Conservation (phyloP, 2,113 vertebrate species). For the Sorex araneus region DNA sequence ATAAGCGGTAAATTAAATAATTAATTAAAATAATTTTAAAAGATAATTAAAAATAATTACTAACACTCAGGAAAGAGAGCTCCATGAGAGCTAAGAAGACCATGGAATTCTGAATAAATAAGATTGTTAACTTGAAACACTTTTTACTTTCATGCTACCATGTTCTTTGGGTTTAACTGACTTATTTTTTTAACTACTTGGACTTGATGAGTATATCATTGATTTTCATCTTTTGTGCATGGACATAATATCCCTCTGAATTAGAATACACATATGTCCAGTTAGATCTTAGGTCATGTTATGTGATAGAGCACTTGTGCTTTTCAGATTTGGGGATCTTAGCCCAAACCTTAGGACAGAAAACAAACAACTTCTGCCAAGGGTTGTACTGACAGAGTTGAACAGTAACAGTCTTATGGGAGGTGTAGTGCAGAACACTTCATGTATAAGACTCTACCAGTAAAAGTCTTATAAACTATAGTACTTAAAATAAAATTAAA, state of each 20-base stretch:
- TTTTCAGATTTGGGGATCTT: too few species aligned
- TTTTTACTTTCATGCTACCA: not conserved
- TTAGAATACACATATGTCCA: not conserved
- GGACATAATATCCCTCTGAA: not conserved
- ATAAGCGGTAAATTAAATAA: too few species aligned
- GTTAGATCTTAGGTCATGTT: not conserved
- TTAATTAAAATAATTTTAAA: too few species aligned
- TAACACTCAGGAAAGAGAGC: not conserved
- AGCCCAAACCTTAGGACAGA: too few species aligned
- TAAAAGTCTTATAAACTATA: too few species aligned
- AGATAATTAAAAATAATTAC: not conserved
- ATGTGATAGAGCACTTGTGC: too few species aligned
- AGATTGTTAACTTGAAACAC: not conserved
- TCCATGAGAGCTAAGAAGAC: not conserved
- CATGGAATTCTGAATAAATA: not conserved
- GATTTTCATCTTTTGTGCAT: not conserved
- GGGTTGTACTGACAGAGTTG: too few species aligned
- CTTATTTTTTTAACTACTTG: not conserved
- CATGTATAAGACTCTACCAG: too few species aligned
- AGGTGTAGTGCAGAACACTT: too few species aligned
- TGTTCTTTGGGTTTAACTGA: not conserved
- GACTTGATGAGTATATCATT: slow-evolving; percentile 6
- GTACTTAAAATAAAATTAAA: too few species aligned
- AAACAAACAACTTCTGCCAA: too few species aligned
- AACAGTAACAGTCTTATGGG: too few species aligned